Base-by-base conservation (phyloP, 2,888 invertebrate species). In the Phaonia tiefii region DNA sequence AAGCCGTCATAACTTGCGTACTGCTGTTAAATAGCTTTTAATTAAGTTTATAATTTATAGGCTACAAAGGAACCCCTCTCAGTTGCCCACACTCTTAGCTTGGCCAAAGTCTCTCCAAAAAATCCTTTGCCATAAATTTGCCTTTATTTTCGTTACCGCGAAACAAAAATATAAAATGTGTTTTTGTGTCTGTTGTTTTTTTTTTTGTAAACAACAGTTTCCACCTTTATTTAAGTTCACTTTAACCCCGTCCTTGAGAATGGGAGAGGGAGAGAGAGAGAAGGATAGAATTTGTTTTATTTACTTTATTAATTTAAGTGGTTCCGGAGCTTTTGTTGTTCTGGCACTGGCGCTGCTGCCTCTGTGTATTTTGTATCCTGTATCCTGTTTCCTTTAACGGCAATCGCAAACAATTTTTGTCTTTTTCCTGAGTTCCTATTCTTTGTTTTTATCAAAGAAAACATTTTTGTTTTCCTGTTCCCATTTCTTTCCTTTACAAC, bases 281-380 rank as follows among this genome's bases (percentile, higher is more conserved):
- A 51, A 31, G 31, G 31, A 31, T 31, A 31, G 31, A 8, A 5
- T 31, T 8, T 31, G 31, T 66, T 84, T 84, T 88, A 86, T 88
- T 88, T 85, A 86, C 86, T 88, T 87, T 86, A 87, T 87, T 88
- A 88, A 88, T 88, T 87, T 88, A 86, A 88, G 86, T 88, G 86
- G 84, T 86, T 85, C 79, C 82, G 82, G 31, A n/a, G n/a, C n/a
- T n/a, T n/a, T n/a, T n/a, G n/a, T n/a, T 75, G 72, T 67, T 51
- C 17, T 70, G 58, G 58, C 49, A 22, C 39, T 58, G 20, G 1
- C 39, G 46, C 31, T 26, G 5, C 39, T 31, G 31, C 39, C 20
- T 22, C 13, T 46, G n/a, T 39, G 13, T 26, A 26, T n/a, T 25
- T 69, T 0, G 17, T 69, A 20, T 37, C n/a, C 17, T 39, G 17